Base-by-base conservation (phyloP, 2,888 invertebrate species). In the Lamproptera curius region DNA sequence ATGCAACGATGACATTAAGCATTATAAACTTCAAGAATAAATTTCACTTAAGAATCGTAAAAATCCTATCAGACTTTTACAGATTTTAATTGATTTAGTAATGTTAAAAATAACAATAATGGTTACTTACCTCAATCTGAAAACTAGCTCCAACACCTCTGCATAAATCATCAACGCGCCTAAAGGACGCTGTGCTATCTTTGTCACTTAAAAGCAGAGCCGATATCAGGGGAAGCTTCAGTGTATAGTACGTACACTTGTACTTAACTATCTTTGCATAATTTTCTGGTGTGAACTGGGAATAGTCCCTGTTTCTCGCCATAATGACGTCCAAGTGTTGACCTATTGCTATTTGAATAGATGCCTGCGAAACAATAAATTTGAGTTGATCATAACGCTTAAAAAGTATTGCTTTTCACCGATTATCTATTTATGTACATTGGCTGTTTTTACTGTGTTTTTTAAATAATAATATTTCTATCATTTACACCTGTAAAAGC, bases 171-270 rank as follows among this genome's bases (percentile, higher is more conserved):
- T 93, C 92, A 0, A 93, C 93, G 67, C 93, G 92, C 16, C 91
- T 79, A 62, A 93, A 93, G 56, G 91, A 87, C 65, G 92, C 92
- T 6, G 89, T 82, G 70, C 95, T 93, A 40, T 66, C 67, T 34
- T 87, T 87, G 83, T 91, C 90, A 61, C 93, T 92, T 80, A 96
- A 89, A 67, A 92, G 90, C 92, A 97, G 92, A 2, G 94, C 95
- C 34, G 93, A 66, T 5, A 92, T 91, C 16, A 96, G 91, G 1
- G 97, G 97, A 55, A 96, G 86, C 61, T 93, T 92, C 73, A 95
- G 95, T 0, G 95, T 91, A 72, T 97, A 97, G 73, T 93, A 94
- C 0, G 94, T 91, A 16, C 96, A 94, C 81, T 97, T 97, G 74
- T 94, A 94, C 57, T 93, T 93, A 10, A 93, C 93, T 63, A 96